phyloP scores from a whole-genome alignment of 2,113 vertebrate species.

The Pristiophorus japonicus region DNA sequence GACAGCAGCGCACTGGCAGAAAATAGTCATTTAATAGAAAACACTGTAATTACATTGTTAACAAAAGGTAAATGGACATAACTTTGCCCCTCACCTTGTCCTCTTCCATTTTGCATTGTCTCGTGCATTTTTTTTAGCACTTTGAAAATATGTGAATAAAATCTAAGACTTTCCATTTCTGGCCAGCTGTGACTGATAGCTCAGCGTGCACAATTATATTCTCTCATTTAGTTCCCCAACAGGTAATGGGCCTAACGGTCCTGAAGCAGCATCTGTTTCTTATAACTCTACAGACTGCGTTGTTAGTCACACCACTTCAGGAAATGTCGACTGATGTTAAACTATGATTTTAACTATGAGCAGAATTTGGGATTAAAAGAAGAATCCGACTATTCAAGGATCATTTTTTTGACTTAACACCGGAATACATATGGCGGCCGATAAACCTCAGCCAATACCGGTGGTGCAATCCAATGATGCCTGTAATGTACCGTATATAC shows the following conservation, averaged over 20 bases:
- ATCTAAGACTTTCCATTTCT: neutral
- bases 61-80: conserved; percentile 1
- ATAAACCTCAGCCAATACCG: neutral
- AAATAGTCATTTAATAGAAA: neutral
- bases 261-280: conserved; percentile 40
- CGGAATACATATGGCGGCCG: neutral
- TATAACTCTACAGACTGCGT: neutral
- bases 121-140: neutral
- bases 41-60: neutral
- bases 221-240: conserved; percentile 43
- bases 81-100: neutral
- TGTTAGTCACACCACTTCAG: neutral
- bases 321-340: neutral
- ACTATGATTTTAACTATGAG: neutral
- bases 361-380: neutral
- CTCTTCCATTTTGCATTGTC: neutral
- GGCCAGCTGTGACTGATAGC: conserved; percentile 41
- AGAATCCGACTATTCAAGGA: neutral
- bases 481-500: too few relatives aligned
- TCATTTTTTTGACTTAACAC: neutral
- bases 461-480: too few relatives aligned
- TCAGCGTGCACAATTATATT: conserved; percentile 48
- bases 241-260: conserved; percentile 46
- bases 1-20: neutral
- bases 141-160: neutral